phyloP scores from a whole-genome alignment of 2,888 invertebrate species.

The Disparrhopalites patrizii region DNA sequence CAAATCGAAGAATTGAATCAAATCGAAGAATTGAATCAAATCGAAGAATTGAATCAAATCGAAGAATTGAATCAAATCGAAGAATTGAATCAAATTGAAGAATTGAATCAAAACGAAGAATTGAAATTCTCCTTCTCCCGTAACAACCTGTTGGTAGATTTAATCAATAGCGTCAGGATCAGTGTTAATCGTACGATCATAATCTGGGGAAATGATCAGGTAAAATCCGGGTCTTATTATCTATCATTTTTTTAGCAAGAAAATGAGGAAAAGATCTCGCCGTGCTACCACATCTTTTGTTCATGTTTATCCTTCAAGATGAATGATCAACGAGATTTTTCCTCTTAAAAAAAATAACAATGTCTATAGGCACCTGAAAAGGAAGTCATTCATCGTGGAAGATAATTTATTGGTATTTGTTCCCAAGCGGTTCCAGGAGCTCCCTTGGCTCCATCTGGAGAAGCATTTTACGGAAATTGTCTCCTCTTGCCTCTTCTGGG shows the following conservation, averaged over 20 bases:
- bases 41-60: background rate
- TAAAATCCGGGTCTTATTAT: background rate
- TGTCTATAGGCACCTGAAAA: too few relatives aligned
- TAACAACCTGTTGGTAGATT: too few relatives aligned
- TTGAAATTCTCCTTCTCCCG: too few relatives aligned
- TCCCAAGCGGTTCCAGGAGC: background rate
- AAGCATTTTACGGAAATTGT: background rate
- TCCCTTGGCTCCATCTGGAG: background rate
- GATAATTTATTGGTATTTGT: background rate
- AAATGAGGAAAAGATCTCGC: too few relatives aligned
- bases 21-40: background rate
- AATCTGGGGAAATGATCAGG: background rate
- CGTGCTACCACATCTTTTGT: too few relatives aligned
- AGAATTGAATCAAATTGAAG: background rate
- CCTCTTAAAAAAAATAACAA: background rate
- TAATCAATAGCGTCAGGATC: too few relatives aligned
- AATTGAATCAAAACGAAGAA: background rate
- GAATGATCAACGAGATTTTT: background rate
- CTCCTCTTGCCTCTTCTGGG: background rate
- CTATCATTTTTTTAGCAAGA: too few relatives aligned
- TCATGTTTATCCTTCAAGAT: background rate
- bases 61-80: background rate
- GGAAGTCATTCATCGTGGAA: conserved; percentile 1
- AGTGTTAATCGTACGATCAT: too few relatives aligned
- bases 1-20: background rate